Conservation (phyloP, 2,888 invertebrate species). For the Apotomis turbidana region DNA sequence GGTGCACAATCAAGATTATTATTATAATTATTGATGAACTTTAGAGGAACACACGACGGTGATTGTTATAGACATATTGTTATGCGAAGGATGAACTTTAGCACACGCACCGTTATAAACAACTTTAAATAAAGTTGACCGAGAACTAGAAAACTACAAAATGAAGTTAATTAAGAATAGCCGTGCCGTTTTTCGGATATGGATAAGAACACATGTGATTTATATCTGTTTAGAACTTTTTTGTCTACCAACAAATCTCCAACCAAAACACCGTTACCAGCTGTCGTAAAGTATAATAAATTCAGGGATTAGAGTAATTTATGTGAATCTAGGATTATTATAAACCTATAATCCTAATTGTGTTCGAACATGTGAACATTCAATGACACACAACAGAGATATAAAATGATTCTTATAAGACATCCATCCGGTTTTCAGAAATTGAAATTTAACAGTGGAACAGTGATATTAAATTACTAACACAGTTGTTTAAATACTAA, state of each 20-base stretch:
- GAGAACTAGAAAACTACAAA: slow-evolving; percentile 33
- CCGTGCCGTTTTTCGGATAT: slow-evolving; percentile 15
- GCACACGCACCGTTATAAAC: slow-evolving; percentile 26
- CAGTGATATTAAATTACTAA: slow-evolving; percentile 30
- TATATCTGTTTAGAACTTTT: slow-evolving; percentile 29
- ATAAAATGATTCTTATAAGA: slow-evolving; percentile 34
- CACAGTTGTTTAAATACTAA: slow-evolving; percentile 31
- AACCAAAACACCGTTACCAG: slow-evolving; percentile 50
- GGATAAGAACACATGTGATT: slow-evolving; percentile 35
- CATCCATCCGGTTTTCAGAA: slow-evolving; percentile 32
- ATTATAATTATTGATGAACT: not conserved
- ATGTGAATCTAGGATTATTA: slow-evolving; percentile 43
- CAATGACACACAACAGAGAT: slow-evolving; percentile 24
- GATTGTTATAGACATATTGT: not conserved
- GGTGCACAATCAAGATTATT: no score
- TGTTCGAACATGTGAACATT: slow-evolving; percentile 42
- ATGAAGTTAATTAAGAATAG: slow-evolving; percentile 32
- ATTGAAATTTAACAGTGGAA: slow-evolving; percentile 35
- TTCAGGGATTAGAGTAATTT: slow-evolving; percentile 67
- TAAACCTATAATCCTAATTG: slow-evolving; percentile 42
- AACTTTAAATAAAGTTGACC: slow-evolving; percentile 36
- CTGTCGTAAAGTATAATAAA: slow-evolving; percentile 60
- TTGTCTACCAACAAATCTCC: slow-evolving; percentile 31
- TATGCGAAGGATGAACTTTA: slow-evolving; percentile 27
- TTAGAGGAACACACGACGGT: not conserved